Evolutionary conservation across 37 sponge, comb jelly and placozoan species (phyloP).

Genomic region (Haliclona indistincta): DNA sequence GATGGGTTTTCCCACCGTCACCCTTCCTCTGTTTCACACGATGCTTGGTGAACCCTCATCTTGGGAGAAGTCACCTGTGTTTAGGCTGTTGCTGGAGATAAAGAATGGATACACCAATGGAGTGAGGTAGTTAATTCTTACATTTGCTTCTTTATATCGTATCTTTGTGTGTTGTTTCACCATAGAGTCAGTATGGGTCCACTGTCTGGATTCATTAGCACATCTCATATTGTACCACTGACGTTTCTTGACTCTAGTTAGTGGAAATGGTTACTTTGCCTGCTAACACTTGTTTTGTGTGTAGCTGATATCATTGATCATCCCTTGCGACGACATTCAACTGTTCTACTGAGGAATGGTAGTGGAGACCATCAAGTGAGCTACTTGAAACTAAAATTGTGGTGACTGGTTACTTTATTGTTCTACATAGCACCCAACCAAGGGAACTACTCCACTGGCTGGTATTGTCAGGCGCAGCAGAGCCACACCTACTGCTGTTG

Average conservation of each 20-base stretch:
- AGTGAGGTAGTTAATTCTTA: conserved; percentile 18
- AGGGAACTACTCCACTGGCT: background rate
- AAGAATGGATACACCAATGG: conserved; percentile 70
- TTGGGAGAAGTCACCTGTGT: conserved; percentile 67
- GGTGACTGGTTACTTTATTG: background rate
- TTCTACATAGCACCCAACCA: background rate
- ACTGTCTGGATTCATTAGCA: too few relatives aligned
- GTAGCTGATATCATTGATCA: too few relatives aligned
- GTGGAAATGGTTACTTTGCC: background rate
- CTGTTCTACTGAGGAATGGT: background rate
- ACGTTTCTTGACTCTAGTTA: background rate
- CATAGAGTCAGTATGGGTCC: too few relatives aligned
- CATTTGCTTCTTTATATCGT: too few relatives aligned
- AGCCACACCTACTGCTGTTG: background rate
- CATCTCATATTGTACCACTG: too few relatives aligned
- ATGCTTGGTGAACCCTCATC: conserved; percentile 60
- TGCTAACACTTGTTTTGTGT: too few relatives aligned
- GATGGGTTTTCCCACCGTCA: conserved; percentile 82
- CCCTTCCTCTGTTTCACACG: conserved; percentile 62
- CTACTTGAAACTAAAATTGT: background rate
- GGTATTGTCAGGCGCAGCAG: background rate
- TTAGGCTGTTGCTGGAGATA: conserved; percentile 52
- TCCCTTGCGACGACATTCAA: background rate
- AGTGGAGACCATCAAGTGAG: background rate
- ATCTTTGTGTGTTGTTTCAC: too few relatives aligned